These are phyloP conservation scores for Ormyrus labotus DNA, from an alignment of 2,888 invertebrate genomes.

Conservation along the genomic window DNA sequence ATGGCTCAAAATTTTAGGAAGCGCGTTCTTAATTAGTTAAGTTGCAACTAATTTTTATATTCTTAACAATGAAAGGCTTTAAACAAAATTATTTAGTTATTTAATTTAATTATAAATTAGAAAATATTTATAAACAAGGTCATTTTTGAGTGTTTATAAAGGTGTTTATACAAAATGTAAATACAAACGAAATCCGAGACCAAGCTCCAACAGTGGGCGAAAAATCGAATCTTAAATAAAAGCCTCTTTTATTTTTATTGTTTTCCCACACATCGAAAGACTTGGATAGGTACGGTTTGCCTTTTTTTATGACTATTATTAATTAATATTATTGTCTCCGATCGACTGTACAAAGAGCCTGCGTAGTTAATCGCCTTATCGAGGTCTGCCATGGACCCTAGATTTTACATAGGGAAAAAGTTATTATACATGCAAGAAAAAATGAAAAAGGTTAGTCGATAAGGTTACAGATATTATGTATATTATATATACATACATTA, in stretches of 20 bases:
- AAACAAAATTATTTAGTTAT: neutral
- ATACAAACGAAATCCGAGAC: constrained; percentile 37
- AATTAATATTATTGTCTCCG: constrained; percentile 50
- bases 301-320: constrained; percentile 48
- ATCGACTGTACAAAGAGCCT: constrained; percentile 72
- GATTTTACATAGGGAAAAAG: constrained; percentile 60
- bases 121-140: too few species aligned
- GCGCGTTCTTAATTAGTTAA: too few species aligned
- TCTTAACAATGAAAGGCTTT: too few species aligned
- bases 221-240: constrained; percentile 37
- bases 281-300: constrained; percentile 38
- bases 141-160: neutral
- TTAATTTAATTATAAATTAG: neutral
- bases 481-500: constrained; percentile 64
- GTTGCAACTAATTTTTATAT: too few species aligned
- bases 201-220: constrained; percentile 30
- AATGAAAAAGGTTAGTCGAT: constrained; percentile 61
- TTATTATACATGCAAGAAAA: constrained; percentile 67
- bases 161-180: constrained; percentile 35
- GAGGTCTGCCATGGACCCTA: constrained; percentile 70
- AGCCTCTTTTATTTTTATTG: constrained; percentile 35
- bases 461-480: constrained; percentile 69
- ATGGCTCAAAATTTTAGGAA: neutral
- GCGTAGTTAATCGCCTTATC: constrained; percentile 73
- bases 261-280: constrained; percentile 47